These are phyloP conservation scores for Chlorodrepanis virens DNA, from an alignment of 2,113 vertebrate genomes.

Conservation along the genomic window DNA sequence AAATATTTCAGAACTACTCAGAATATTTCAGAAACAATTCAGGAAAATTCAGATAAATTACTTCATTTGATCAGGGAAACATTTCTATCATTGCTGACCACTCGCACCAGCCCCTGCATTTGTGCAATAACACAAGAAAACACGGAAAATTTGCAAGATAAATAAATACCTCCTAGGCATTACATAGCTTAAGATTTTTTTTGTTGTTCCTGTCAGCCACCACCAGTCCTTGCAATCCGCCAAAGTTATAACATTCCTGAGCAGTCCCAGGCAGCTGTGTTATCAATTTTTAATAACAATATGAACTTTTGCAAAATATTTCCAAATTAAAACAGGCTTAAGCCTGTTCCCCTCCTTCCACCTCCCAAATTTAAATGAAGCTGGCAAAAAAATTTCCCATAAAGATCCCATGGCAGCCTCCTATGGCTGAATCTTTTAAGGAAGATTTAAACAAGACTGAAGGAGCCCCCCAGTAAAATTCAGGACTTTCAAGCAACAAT, in stretches of 20 bases:
- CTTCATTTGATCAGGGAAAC: background rate
- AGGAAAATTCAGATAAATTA: background rate
- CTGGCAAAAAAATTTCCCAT: background rate
- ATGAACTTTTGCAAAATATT: background rate
- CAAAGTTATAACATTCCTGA: background rate
- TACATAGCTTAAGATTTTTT: background rate
- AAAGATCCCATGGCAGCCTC: background rate
- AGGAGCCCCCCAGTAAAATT: background rate
- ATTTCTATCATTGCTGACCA: background rate
- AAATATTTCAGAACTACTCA: no score
- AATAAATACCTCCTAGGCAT: background rate
- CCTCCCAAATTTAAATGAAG: background rate
- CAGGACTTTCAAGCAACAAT: background rate
- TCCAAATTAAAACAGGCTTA: background rate
- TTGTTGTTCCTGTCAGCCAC: background rate
- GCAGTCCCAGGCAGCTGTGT: fast-evolving
- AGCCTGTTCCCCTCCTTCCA: background rate
- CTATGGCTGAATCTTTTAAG: background rate
- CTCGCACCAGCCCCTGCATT: background rate
- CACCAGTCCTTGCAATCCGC: background rate
- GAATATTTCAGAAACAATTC: no score
- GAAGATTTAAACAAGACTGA: background rate
- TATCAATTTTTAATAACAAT: background rate
- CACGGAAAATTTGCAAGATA: fast-evolving
- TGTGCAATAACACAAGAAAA: background rate